Evolutionary conservation across 2,888 invertebrate species (phyloP).

Genomic region (Cryptosula pallasiana): DNA sequence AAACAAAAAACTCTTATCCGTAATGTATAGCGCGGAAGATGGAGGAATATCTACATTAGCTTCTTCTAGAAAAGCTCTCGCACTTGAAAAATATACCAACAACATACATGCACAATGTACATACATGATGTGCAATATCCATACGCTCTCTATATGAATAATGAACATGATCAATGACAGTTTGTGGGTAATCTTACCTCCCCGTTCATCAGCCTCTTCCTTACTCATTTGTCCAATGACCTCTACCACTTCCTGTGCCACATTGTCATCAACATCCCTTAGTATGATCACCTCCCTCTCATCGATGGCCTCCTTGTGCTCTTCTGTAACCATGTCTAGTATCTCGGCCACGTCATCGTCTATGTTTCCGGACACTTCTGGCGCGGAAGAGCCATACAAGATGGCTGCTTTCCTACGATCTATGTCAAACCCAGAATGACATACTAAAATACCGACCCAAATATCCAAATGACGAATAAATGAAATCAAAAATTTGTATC

Average conservation of each 20-base stretch:
- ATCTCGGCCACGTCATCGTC: constrained; percentile 22
- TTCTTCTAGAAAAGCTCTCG: no score
- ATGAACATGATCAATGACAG: no score
- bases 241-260: constrained; percentile 9
- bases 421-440: neutral
- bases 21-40: no score
- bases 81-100: no score
- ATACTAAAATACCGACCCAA: no score
- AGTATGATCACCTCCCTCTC: constrained; percentile 17
- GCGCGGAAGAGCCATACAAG: neutral
- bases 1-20: no score
- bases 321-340: constrained; percentile 9
- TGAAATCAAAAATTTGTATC: no score
- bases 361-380: constrained; percentile 9
- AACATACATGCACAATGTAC: no score
- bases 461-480: no score
- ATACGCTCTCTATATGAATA: no score
- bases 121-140: no score
- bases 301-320: neutral
- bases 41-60: no score
- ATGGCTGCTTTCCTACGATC: constrained; percentile 11
- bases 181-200: neutral
- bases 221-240: constrained; percentile 13
- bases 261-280: neutral
- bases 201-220: constrained; percentile 17